phyloP scores from a whole-genome alignment of 1,140 invertebrate genomes.

The Zaprionus ghesquierei region DNA sequence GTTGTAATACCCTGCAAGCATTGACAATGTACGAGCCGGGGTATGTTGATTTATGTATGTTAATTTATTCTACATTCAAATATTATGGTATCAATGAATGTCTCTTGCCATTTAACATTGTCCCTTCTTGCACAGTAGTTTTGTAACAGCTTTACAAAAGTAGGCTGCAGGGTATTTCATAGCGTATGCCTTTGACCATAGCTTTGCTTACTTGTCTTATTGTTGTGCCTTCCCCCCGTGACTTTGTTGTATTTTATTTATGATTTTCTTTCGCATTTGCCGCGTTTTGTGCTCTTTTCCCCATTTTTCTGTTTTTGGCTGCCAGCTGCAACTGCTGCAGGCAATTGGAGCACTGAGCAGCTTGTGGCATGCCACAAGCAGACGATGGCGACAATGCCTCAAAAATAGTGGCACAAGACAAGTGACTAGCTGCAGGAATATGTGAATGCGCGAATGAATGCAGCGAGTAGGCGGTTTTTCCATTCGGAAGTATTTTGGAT shows the following conservation, averaged over 20 bases:
- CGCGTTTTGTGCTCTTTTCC: conserved; percentile 7
- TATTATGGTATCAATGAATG: no score
- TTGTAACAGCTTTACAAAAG: no score
- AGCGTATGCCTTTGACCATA: neutral
- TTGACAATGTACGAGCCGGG: neutral
- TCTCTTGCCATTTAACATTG: no score
- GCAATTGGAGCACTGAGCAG: conserved; percentile 26
- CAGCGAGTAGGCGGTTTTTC: no score
- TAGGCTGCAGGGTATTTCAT: neutral
- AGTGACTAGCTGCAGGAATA: neutral
- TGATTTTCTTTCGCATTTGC: conserved; percentile 21
- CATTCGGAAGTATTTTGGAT: no score
- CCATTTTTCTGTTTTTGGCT: conserved; percentile 11
- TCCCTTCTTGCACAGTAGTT: no score
- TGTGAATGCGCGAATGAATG: conserved; percentile 27
- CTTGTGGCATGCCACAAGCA: conserved; percentile 45
- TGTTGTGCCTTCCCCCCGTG: neutral
- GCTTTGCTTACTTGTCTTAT: neutral
- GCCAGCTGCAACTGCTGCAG: conserved; percentile 29
- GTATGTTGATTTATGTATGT: no score
- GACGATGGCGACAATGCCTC: conserved; percentile 35
- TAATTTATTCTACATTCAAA: no score
- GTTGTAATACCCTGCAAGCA: neutral
- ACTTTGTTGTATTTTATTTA: conserved; percentile 31
- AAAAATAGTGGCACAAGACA: conserved; percentile 3